Base-by-base conservation (phyloP, 2,797 vertebrate genomes). In the Poeciliopsis turneri region DNA sequence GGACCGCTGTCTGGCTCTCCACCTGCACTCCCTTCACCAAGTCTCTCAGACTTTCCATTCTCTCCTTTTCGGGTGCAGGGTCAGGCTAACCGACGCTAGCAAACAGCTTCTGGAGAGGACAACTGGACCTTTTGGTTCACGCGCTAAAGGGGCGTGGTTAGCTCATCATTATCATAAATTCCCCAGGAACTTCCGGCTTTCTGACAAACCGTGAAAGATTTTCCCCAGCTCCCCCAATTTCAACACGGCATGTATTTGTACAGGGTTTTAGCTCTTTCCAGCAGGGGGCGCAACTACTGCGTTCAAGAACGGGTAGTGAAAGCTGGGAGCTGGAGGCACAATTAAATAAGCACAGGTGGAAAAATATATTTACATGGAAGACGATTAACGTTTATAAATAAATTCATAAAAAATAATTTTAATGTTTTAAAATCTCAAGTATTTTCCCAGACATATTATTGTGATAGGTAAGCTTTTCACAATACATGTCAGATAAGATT, bases 31-130 rank as follows among this genome's bases (percentile, higher is more conserved):
- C 66, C 4, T n/a, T 57, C 1, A 89, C 0, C 9, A 84, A 16
- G 23, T 45, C 36, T 6, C 18, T 53, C 0, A 80, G 15, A 0
- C 20, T 33, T 0, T 86, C 69, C 90, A 92, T 91, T 28, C 41
- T 18, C 0, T 53, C 66, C 23, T 5, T 69, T 45, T 69, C 25
- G 2, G 64, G 36, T 5, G 16, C 64, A 39, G 33, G 23, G 8
- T 18, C n/a, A 15, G 28, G 57, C 8, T 69, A 46, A 25, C 55
- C 36, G 23, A 0, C 5, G 47, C 45, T 83, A 71, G 53, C 68
- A 43, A 43, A 13, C 28, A 2, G 20, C 4, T 25, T 20, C 36
- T 2, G 5, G 8, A 20, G 11, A 43, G 5, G 23, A 33, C 3
- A 1, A 7, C 4, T 20, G 1, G 2, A 16, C 15, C n/a, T 12